Evolutionary conservation across 2,797 vertebrate genomes (phyloP).

Genomic region (Rhynchonycteris naso): DNA sequence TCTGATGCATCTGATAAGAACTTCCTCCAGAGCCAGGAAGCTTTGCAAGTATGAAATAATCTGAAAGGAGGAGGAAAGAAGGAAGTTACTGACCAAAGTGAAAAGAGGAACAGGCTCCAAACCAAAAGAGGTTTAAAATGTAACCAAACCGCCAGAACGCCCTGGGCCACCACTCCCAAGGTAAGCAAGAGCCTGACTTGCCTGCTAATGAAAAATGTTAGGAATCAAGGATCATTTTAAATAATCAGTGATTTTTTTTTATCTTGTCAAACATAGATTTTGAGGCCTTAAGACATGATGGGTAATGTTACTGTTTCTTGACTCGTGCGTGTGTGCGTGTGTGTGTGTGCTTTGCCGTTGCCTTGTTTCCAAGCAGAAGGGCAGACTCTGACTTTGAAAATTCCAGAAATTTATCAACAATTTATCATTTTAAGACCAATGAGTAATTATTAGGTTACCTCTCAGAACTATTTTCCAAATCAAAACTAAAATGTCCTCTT

Average conservation of each 20-base stretch:
- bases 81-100: slow-evolving; percentile 42
- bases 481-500: neutral
- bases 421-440: slow-evolving; percentile 20
- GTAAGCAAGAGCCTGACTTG: neutral
- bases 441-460: neutral
- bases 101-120: slow-evolving; percentile 64
- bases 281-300: neutral
- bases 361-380: neutral
- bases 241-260: neutral
- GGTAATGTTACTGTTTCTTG: neutral
- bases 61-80: slow-evolving; percentile 33
- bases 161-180: neutral
- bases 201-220: neutral
- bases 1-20: slow-evolving; percentile 40
- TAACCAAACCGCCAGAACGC: neutral
- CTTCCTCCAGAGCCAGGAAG: slow-evolving; percentile 73
- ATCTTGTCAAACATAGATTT: neutral
- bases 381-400: neutral
- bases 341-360: neutral
- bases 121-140: neutral
- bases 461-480: neutral
- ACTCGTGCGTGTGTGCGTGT: neutral
- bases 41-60: slow-evolving; percentile 60
- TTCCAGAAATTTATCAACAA: neutral
- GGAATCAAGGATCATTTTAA: neutral